Percentiles rank a stretch among this genome's conserved stretches.
These are phyloP conservation scores for Actinemys pallida DNA, from an alignment of 2,113 vertebrate species.

Conservation along the genomic window DNA sequence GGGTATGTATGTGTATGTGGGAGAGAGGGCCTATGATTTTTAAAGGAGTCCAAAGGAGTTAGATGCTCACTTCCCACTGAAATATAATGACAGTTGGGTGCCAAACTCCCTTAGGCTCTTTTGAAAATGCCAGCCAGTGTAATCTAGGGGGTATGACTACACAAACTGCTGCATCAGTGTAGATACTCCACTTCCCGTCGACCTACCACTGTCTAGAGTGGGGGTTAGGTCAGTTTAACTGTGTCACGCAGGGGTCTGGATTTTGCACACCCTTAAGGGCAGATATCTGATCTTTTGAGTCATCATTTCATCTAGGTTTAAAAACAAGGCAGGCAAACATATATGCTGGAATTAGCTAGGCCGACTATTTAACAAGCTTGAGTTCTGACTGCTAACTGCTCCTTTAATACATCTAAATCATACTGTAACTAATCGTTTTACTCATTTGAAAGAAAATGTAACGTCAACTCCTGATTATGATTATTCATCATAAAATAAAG, in stretches of 20 bases:
- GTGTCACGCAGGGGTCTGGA: no score
- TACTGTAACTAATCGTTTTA: not conserved
- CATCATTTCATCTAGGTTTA: no score
- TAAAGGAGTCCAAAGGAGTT: not conserved
- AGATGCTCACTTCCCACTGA: not conserved
- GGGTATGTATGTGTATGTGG: accelerated
- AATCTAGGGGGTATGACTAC: not conserved
- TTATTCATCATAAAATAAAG: not conserved
- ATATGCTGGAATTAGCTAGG: not conserved
- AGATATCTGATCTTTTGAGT: no score
- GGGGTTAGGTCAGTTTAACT: no score
- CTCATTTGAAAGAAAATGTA: accelerated
- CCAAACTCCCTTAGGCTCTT: not conserved
- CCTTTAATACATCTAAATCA: not conserved
- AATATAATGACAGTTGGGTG: not conserved
- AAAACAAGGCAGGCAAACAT: not conserved
- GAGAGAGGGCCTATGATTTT: accelerated
- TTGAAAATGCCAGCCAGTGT: not conserved
- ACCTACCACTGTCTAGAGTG: no score
- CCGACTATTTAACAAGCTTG: accelerated
- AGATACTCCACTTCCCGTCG: no score
- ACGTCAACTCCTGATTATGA: not conserved
- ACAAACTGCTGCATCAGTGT: no score
- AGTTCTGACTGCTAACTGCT: not conserved
- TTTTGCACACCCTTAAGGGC: no score